Evolutionary conservation across 2,888 invertebrate species (phyloP).

Genomic region (Caenorhabditis wallacei): DNA sequence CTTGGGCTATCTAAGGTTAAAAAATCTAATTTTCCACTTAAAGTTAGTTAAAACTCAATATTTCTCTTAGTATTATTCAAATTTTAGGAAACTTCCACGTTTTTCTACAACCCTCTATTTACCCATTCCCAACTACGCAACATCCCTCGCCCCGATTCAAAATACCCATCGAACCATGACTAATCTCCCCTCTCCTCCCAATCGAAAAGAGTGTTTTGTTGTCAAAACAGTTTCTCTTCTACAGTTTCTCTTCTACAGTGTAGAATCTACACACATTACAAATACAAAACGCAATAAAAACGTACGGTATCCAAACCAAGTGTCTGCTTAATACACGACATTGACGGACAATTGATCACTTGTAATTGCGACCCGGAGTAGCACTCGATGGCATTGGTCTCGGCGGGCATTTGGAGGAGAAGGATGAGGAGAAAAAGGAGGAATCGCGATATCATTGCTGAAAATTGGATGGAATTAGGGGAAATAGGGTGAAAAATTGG

Average conservation of each 20-base stretch:
- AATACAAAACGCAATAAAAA: conserved; percentile 28
- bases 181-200: conserved; percentile 3
- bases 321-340: conserved; percentile 82
- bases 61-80: too few relatives aligned
- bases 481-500: too few relatives aligned
- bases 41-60: too few relatives aligned
- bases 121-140: conserved; percentile 4
- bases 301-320: conserved; percentile 82
- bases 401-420: conserved; percentile 26
- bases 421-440: conserved; percentile 9
- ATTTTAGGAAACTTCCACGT: background rate
- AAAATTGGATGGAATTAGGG: background rate
- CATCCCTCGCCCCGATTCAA: background rate
- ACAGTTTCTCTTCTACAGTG: too few relatives aligned
- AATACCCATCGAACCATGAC: conserved; percentile 15
- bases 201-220: background rate
- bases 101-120: background rate
- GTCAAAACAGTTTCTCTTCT: conserved; percentile 30
- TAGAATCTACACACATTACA: too few relatives aligned
- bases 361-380: conserved; percentile 81
- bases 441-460: background rate
- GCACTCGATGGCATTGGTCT: conserved; percentile 75
- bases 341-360: conserved; percentile 80
- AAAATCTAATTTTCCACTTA: too few relatives aligned
- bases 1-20: too few relatives aligned